Percentiles rank a stretch among this genome's conserved stretches.
Conservation (phyloP, 2,113 vertebrate genomes). For the Nematolebias whitei region DNA sequence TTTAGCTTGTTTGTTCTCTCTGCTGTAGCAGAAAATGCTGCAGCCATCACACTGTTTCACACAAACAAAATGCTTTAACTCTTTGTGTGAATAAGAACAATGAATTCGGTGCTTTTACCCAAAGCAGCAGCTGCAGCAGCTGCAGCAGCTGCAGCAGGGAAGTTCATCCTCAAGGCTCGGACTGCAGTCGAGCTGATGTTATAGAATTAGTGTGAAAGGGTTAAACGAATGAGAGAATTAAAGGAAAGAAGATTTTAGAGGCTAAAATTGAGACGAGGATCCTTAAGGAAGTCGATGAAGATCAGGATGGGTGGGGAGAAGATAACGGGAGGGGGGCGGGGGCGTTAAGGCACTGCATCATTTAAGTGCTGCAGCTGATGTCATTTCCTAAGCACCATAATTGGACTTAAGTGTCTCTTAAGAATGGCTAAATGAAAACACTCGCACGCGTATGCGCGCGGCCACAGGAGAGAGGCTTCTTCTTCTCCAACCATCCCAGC, state of each 20-base stretch:
- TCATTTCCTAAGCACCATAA: constrained; percentile 68
- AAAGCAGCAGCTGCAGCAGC: constrained; percentile 2
- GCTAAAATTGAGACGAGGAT: not conserved
- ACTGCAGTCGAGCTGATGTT: constrained; percentile 39
- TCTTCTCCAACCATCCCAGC: constrained; percentile 44
- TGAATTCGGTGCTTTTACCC: constrained; percentile 50
- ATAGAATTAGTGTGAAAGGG: constrained; percentile 50
- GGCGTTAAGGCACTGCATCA: constrained; percentile 52
- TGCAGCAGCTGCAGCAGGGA: constrained; percentile 19
- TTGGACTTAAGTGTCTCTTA: constrained; percentile 58
- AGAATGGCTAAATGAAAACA: constrained; percentile 46
- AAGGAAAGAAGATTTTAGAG: not conserved
- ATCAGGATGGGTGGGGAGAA: constrained; percentile 6
- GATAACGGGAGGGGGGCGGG: not conserved
- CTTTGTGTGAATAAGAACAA: too few species aligned
- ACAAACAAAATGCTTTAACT: not conserved
- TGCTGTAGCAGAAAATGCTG: too few species aligned
- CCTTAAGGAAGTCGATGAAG: not conserved
- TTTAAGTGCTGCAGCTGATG: constrained; percentile 64
- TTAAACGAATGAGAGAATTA: constrained; percentile 18
- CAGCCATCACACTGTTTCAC: not conserved
- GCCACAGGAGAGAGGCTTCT: constrained; percentile 25
- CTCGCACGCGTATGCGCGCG: constrained; percentile 4
- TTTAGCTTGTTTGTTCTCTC: constrained; percentile 22
- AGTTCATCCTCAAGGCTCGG: constrained; percentile 32